A percentile compares a stretch with the other conserved stretches of the same genome.
phyloP scores from a whole-genome alignment of 2,888 invertebrate genomes.

The Myathropa florea region DNA sequence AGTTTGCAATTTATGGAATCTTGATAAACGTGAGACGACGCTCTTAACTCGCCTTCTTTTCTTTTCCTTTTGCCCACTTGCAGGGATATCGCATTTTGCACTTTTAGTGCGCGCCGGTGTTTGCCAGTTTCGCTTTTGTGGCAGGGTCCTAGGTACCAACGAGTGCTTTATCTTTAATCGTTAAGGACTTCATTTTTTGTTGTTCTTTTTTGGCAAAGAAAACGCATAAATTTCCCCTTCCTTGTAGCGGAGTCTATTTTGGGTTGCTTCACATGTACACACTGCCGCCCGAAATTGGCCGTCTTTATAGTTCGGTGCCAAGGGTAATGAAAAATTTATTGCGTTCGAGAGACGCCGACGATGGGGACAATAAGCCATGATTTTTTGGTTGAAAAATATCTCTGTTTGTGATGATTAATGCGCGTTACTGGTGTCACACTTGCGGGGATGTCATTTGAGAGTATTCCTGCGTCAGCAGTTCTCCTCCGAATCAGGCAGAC shows the following conservation, averaged over 20 bases:
- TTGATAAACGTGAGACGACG: conserved; percentile 69
- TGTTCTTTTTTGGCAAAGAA: conserved; percentile 47
- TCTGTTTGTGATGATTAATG: background rate
- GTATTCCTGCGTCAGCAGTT: no score
- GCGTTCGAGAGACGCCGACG: background rate
- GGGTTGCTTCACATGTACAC: background rate
- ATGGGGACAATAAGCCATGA: background rate
- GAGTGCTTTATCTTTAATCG: conserved; percentile 39
- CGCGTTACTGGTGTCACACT: background rate
- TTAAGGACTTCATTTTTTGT: conserved; percentile 18
- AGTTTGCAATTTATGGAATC: conserved; percentile 72
- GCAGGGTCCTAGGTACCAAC: conserved; percentile 13
- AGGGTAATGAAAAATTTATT: conserved; percentile 14
- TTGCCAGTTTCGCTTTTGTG: conserved; percentile 40
- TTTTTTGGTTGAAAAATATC: background rate
- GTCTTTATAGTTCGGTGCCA: conserved; percentile 1
- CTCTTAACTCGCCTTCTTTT: conserved; percentile 24
- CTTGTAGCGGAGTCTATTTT: background rate
- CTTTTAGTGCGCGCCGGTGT: background rate
- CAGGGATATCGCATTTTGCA: background rate
- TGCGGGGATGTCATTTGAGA: background rate
- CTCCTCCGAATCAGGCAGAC: no score
- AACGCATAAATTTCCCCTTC: conserved; percentile 40
- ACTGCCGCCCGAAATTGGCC: background rate
- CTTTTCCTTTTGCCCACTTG: conserved; percentile 1